Conservation (phyloP, 2,888 invertebrate species). For the Patella ulyssiponensis region DNA sequence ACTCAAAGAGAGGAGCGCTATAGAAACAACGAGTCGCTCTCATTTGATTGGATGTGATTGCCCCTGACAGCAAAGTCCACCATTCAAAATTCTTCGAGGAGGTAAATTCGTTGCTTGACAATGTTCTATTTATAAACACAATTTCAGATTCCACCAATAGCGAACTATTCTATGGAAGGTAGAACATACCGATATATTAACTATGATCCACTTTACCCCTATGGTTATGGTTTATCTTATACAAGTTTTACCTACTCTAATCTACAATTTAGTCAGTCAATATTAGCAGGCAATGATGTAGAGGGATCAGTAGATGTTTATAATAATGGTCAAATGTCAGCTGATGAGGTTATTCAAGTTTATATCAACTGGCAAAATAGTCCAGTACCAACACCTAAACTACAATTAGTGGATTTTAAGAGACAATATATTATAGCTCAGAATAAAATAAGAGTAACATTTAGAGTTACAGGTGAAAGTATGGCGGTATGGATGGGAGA, state of each 20-base stretch:
- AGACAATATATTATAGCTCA: conserved; percentile 38
- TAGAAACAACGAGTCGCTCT: too few relatives aligned
- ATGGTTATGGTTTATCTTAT: conserved; percentile 60
- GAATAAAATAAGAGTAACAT: conserved; percentile 29
- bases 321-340: conserved; percentile 52
- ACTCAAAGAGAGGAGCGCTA: too few relatives aligned
- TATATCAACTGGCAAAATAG: conserved; percentile 60
- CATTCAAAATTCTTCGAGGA: too few relatives aligned
- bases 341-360: conserved; percentile 62
- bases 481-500: conserved; percentile 54
- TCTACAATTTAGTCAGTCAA: conserved; percentile 29
- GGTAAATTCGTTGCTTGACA: too few relatives aligned
- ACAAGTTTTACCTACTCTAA: conserved; percentile 44
- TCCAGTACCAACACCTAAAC: conserved; percentile 47
- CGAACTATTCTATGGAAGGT: conserved; percentile 52
- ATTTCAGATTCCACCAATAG: conserved; percentile 45
- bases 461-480: conserved; percentile 46
- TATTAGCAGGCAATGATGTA: conserved; percentile 50
- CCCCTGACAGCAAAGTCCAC: too few relatives aligned
- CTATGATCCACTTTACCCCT: conserved; percentile 57
- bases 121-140: too few relatives aligned
- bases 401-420: conserved; percentile 56
- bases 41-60: too few relatives aligned
- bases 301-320: conserved; percentile 46
- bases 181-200: conserved; percentile 60